Evolutionary conservation across 2,797 vertebrate genomes (phyloP), one percentile per base, ranked within the genome.

Genomic region (Rhincodon typus): DNA sequence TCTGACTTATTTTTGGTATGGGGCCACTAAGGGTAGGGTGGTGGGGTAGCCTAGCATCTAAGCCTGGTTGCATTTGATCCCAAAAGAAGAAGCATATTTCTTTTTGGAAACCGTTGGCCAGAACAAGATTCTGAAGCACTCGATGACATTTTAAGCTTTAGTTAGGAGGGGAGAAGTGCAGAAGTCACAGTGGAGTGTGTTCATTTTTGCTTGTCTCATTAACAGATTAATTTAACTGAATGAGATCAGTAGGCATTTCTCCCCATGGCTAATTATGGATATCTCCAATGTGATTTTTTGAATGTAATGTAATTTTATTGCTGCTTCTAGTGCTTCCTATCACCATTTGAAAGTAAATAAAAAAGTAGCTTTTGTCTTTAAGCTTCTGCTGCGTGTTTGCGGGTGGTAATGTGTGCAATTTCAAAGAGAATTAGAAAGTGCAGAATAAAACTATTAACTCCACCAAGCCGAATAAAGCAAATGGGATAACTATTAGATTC

Each of bases 211-310:
- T 69, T 93, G n/a, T 23, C 62, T 57, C 5, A 42, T 91, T n/a
- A 91, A 91, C 57, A 90, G 87, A 91, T 91, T 91, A 66, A 91
- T 38, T 38, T 66, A 93, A 25, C 87, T 69, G n/a, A 91, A 66
- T 15, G 1, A 62, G 17, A 62, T n/a, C 30, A 21, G 88, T 91
- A 19, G 88, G 15, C 57, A 69, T 67, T 93, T 93, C 66, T 69
- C 12, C 38, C 19, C 12, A 15, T 62, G 88, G 88, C 34, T 67
- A 67, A 67, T 93, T 66, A 93, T 23, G 34, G n/a, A 93, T 38
- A 38, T 93, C 38, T 3, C 19, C 90, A 42, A 93, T 93, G 57
- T 38, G 57, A 19, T 91, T 93, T 93, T 66, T 38, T 38, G 67
- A 93, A 67, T 67, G 34, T 38, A 38, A 12, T 93, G 13, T 50